A percentile compares a stretch with the other conserved stretches of the same genome.
phyloP scores from a whole-genome alignment of 2,797 vertebrate species.

The Etheostoma nigrum region DNA sequence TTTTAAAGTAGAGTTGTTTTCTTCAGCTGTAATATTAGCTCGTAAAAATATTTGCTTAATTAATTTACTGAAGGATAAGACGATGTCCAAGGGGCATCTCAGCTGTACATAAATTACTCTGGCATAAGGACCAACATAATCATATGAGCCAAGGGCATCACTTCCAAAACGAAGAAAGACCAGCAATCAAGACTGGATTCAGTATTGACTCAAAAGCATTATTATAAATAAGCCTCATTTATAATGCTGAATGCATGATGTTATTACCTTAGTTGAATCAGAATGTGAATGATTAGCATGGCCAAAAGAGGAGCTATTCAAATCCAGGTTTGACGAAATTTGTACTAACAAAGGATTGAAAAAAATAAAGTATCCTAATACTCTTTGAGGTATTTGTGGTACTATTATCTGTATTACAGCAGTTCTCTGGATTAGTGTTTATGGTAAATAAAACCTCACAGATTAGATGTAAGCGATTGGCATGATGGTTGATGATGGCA shows the following conservation, averaged over 20 bases:
- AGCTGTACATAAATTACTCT: constrained; percentile 81
- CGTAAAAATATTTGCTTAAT: constrained; percentile 69
- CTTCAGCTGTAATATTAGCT: constrained; percentile 55
- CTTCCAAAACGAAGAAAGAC: constrained; percentile 60
- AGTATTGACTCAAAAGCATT: constrained; percentile 37
- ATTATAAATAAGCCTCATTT: constrained; percentile 36
- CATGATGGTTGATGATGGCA: constrained; percentile 67
- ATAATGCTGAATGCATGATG: constrained; percentile 34
- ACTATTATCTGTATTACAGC: constrained; percentile 29
- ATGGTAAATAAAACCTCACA: constrained; percentile 17
- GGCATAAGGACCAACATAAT: constrained; percentile 69
- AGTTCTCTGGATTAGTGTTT: constrained; percentile 10
- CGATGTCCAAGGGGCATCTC: constrained; percentile 78
- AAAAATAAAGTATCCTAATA: constrained; percentile 25
- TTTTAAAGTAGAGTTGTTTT: constrained; percentile 51
- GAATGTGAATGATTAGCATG: constrained; percentile 39
- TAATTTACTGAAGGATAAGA: constrained; percentile 62
- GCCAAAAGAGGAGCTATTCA: constrained; percentile 13
- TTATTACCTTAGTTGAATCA: constrained; percentile 59
- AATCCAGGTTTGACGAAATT: constrained; percentile 28
- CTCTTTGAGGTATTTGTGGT: constrained; percentile 15
- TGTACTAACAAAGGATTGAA: constrained; percentile 34
- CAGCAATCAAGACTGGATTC: constrained; percentile 48
- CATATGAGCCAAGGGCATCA: constrained; percentile 70
- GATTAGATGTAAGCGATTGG: constrained; percentile 32